phyloP scores from a whole-genome alignment of 2,797 vertebrate species.

The Falco biarmicus region DNA sequence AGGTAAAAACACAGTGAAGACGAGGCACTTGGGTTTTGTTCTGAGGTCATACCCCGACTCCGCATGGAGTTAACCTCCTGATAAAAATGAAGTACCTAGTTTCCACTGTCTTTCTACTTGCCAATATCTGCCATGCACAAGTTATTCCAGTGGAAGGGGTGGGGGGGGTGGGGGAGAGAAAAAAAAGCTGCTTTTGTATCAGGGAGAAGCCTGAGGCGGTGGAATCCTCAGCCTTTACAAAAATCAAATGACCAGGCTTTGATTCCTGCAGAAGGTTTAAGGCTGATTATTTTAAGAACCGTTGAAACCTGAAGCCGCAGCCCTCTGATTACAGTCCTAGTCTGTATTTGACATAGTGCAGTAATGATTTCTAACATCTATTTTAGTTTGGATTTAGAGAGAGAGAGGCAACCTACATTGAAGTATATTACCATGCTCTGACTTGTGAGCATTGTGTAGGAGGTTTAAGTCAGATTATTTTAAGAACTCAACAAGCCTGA shows the following conservation, averaged over 20 bases:
- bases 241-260: slow-evolving; percentile 49
- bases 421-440: slow-evolving; percentile 67
- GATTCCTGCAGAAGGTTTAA: slow-evolving; percentile 67
- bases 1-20: slow-evolving; percentile 54
- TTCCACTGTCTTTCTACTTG: slow-evolving; percentile 47
- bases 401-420: slow-evolving; percentile 54
- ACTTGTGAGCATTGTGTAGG: slow-evolving; percentile 60
- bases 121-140: slow-evolving; percentile 10
- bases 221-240: slow-evolving; percentile 52
- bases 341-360: slow-evolving; percentile 62
- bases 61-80: slow-evolving; percentile 40
- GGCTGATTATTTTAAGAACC: slow-evolving; percentile 75
- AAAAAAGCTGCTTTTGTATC: slow-evolving; percentile 42
- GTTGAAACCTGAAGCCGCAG: slow-evolving; percentile 57
- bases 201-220: slow-evolving; percentile 29
- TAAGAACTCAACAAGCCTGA: slow-evolving; percentile 74
- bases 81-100: slow-evolving; percentile 30
- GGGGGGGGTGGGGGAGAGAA: neutral
- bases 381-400: slow-evolving; percentile 74
- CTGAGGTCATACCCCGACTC: slow-evolving; percentile 44
- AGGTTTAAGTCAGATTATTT: slow-evolving; percentile 78
- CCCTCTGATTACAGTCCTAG: slow-evolving; percentile 48
- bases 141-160: neutral
- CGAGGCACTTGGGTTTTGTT: slow-evolving; percentile 33
- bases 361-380: slow-evolving; percentile 68